Base-by-base conservation (phyloP, 2,888 invertebrate genomes). In the Agrotis clavis region DNA sequence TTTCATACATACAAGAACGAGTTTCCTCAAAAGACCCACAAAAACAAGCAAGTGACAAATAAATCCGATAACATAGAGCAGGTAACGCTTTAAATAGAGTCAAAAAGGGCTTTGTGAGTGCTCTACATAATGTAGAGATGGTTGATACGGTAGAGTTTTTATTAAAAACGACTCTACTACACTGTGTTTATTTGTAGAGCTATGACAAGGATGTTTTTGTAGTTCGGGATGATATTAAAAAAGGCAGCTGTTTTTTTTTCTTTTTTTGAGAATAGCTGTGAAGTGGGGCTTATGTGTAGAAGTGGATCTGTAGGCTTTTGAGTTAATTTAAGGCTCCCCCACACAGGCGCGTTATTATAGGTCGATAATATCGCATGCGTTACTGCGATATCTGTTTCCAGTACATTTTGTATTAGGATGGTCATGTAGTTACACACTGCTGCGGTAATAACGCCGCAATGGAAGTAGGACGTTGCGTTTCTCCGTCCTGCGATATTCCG, bases 11-110 rank as follows among this genome's bases (percentile, higher is more conserved):
- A 19, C 2, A 45, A 51, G 7, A 73, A 50, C 14, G 5, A 16
- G 14, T 50, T 30, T 19, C 11, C 13, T 1, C 13, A 18, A 53
- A 68, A 45, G 19, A 19, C n/a, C 6, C 45, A 65, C 64, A 51
- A 65, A 57, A 67, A 56, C 41, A 72, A 25, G 50, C 16, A 57
- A 66, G 63, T 64, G 48, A 64, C 53, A 63, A 72, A 79, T 83
- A 84, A 76, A 81, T 77, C 79, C 35, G 85, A 84, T 83, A 83
- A 83, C 73, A 75, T 61, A 59, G 53, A 70, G 71, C 63, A 84
- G 75, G 71, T 82, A 74, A 56, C 60, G 82, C 62, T 84, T 77
- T 74, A 84, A 83, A 82, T 82, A 77, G 72, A 84, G 74, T 77
- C 85, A 79, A 83, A n/a, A 83, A 74, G 67, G 59, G 62, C 64